phyloP scores from a whole-genome alignment of 2,113 vertebrate genomes.

The Myocastor coypus region DNA sequence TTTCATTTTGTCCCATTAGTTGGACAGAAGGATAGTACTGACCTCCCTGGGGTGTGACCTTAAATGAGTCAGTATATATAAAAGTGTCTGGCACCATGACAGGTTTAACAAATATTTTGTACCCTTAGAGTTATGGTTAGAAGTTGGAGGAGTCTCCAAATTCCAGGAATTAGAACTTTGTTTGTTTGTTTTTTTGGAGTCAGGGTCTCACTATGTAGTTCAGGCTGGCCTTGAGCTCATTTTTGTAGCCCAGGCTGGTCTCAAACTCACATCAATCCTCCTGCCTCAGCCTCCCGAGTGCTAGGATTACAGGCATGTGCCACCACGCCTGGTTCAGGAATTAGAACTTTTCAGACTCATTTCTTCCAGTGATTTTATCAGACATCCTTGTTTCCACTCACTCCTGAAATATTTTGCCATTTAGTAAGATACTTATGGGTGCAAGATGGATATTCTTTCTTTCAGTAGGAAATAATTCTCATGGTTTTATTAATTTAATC shows the following conservation, averaged over 20 bases:
- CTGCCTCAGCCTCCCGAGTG: too few species aligned
- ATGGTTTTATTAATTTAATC: conserved; percentile 4
- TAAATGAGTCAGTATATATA: background rate
- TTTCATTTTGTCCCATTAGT: background rate
- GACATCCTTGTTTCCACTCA: background rate
- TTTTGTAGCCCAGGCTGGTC: too few species aligned
- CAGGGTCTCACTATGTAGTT: too few species aligned
- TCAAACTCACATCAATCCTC: too few species aligned
- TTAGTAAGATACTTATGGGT: background rate
- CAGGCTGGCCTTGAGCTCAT: too few species aligned
- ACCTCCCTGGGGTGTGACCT: background rate
- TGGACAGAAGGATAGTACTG: background rate
- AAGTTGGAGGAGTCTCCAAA: background rate
- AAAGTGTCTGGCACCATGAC: background rate
- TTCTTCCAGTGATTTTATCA: background rate
- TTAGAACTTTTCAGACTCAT: background rate
- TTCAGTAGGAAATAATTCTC: background rate
- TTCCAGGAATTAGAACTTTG: conserved; percentile 45
- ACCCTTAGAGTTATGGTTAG: background rate
- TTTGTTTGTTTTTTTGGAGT: too few species aligned
- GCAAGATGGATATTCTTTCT: background rate
- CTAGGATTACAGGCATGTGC: too few species aligned
- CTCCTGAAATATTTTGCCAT: background rate
- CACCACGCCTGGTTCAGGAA: too few species aligned
- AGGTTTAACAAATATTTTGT: background rate